Percentiles rank a stretch among this genome's conserved stretches.
Evolutionary conservation across 1,140 invertebrate species (phyloP).

Genomic region (Metopolophium dirhodum): DNA sequence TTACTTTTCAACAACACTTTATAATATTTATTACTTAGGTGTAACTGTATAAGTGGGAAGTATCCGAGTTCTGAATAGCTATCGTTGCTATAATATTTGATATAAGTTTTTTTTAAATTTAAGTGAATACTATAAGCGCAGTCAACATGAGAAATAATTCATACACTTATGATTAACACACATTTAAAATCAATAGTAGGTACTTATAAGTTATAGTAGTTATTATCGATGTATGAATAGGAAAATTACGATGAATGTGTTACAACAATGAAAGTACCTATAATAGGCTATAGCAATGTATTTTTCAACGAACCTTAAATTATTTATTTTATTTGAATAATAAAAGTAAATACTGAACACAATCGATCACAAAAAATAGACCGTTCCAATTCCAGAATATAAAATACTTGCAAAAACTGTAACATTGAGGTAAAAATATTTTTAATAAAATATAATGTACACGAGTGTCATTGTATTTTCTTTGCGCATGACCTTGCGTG

Average conservation of each 20-base stretch:
- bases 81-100: neutral
- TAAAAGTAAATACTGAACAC: neutral
- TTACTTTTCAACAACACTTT: neutral
- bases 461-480: neutral
- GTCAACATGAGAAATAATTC: neutral
- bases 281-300: neutral
- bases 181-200: neutral
- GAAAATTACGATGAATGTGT: neutral
- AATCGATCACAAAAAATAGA: neutral
- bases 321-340: constrained; percentile 12
- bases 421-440: constrained; percentile 1
- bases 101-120: neutral
- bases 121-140: neutral
- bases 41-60: neutral
- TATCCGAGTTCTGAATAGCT: neutral
- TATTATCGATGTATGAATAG: neutral
- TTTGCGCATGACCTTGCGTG: constrained; percentile 10
- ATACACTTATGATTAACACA: neutral
- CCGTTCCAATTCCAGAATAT: constrained; percentile 6
- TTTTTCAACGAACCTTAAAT: neutral
- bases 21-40: neutral
- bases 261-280: neutral
- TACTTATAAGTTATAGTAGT: neutral
- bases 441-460: constrained; percentile 9
- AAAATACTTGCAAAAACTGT: neutral